These are phyloP conservation scores for Drosophila cognata DNA, from an alignment of 2,888 invertebrate genomes.

Conservation along the genomic window DNA sequence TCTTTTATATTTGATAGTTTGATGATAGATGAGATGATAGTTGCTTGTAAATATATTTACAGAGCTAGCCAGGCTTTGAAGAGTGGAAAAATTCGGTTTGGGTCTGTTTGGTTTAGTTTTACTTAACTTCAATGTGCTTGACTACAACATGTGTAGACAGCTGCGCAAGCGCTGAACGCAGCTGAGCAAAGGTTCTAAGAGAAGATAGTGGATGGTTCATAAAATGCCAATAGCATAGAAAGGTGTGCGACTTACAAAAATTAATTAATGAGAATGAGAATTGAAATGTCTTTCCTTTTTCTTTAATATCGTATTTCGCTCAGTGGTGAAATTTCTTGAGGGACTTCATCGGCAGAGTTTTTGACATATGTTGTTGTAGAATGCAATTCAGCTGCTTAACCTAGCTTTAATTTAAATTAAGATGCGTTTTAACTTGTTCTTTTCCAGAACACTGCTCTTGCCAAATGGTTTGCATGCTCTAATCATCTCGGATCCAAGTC, in stretches of 20 bases:
- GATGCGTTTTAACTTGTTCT: background rate
- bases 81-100: background rate
- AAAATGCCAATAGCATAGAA: background rate
- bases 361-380: background rate
- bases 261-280: background rate
- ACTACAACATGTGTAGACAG: background rate
- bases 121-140: background rate
- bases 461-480: slow-evolving; percentile 90
- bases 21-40: background rate
- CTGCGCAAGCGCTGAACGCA: background rate
- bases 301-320: background rate
- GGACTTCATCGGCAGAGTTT: background rate
- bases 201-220: background rate
- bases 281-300: background rate
- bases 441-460: slow-evolving; percentile 87
- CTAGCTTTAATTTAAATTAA: background rate
- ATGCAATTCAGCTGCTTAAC: background rate
- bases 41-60: background rate
- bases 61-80: background rate
- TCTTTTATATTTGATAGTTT: background rate
- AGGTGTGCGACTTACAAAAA: background rate
- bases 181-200: background rate
- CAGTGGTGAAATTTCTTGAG: background rate
- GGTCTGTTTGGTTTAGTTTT: background rate
- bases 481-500: slow-evolving; percentile 88